Evolutionary conservation across 2,113 vertebrate genomes (phyloP), one percentile per base, ranked within the genome.

Genomic region (Cyphomyrus plagiostoma): DNA sequence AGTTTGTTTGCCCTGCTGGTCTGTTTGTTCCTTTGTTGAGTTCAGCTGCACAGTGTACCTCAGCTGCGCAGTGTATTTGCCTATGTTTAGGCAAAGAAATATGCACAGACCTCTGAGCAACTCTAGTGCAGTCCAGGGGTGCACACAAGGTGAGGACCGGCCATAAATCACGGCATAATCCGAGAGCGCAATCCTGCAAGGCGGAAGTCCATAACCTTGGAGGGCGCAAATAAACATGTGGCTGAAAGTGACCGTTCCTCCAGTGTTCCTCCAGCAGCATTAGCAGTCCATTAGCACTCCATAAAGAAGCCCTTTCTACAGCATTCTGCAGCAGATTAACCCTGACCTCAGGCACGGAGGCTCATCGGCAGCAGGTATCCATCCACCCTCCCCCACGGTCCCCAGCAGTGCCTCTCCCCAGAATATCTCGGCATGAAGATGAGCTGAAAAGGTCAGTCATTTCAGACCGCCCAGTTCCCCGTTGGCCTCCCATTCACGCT

Each of bases 211-310:
- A 39, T 88, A 66, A 88, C 88, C 90, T 87, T 52, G 91, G 90
- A 80, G 74, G 39, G 93, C 62, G 91, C 49, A 91, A 90, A 91
- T 94, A 95, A 96, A 95, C 92, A 93, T 91, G 89, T 52, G 2
- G 84, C 92, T 93, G 82, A 92, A 94, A 91, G 90, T 93, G 93
- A 66, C 49, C 90, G 94, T 95, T 95, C 93, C 93, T 95, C 93
- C 93, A 92, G 87, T 89, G 3, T 84, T 94, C 94, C n/a, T 94
- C 91, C 91, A 70, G 88, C 52, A 91, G 91, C 94, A 95, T 94
- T 94, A 95, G 92, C 93, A 94, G 92, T 90, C 91, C 94, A 93
- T 95, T 95, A 96, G 91, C 95, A 94, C 94, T 93, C 95, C 91
- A 30, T 96, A 94, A 95, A 93, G 85, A 88, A 83, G 90, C 91